Evolutionary conservation across 2,797 vertebrate genomes (phyloP), one percentile per base, ranked within the genome.

Genomic region (Cynopterus sphinx): DNA sequence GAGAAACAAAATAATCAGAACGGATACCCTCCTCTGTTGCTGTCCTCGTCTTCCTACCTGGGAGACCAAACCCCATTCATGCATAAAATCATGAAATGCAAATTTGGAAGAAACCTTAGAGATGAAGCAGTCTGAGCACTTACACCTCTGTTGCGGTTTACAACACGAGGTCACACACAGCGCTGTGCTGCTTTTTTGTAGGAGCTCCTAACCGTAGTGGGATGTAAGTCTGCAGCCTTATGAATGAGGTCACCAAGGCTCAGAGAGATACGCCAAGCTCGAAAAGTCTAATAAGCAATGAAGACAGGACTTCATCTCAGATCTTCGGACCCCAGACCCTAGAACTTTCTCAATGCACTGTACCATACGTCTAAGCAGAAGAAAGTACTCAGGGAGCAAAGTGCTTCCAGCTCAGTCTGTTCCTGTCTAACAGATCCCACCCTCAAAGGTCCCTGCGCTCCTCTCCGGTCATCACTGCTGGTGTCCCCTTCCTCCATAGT

Each of bases 1-100:
- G 26, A 95, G 36, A 96, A 95, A 96, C 83, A 16, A 97, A 87
- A 15, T 49, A 93, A 85, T 92, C 81, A 94, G 63, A 70, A 95
- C 57, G 65, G 3, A 90, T 57, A 9, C 39, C 63, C 28, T 51
- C 43, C 55, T 86, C 78, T 86, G 75, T 6, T 16, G n/a, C 36
- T 46, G 41, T 41, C 57, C 46, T 78, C 28, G 33, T 55, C 82
- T 95, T 95, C 78, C 70, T 71, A 67, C 79, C 41, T 51, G 41
- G 59, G 46, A 92, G 46, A 77, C 33, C 46, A 81, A 90, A 90
- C 49, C 61, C 65, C 63, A 78, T 13, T 90, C 49, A 17, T 36
- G 86, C 57, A 63, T 87, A 68, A 90, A 81, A 63, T 91, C 79
- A 91, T 41, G 49, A 95, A 51, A 83, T 68, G 15, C 6, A 49